These are phyloP conservation scores for Drosophila conformis DNA, from an alignment of 2,888 invertebrate species.

Conservation along the genomic window DNA sequence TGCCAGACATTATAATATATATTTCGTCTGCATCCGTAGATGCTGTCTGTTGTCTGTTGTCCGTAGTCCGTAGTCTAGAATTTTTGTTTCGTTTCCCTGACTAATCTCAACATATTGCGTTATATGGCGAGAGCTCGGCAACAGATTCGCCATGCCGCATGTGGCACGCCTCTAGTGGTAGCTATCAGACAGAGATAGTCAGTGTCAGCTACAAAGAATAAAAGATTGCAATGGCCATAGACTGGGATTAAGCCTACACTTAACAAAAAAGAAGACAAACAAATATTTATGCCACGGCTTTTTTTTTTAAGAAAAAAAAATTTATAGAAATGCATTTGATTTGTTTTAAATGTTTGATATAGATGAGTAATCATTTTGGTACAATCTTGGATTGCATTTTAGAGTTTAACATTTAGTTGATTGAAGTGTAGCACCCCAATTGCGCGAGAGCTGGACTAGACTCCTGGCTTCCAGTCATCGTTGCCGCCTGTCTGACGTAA, in stretches of 20 bases:
- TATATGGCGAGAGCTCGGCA: slow-evolving; percentile 18
- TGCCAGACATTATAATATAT: slow-evolving; percentile 79
- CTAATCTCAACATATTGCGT: slow-evolving; percentile 64
- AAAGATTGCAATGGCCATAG: not conserved
- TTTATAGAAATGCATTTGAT: not conserved
- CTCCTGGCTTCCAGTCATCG: slow-evolving; percentile 26
- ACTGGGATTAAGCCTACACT: not conserved
- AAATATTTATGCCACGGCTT: no score
- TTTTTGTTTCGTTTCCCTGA: slow-evolving; percentile 62
- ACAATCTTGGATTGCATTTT: not conserved
- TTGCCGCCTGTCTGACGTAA: slow-evolving; percentile 59
- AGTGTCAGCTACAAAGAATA: not conserved
- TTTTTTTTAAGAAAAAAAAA: not conserved
- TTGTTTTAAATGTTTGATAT: not conserved
- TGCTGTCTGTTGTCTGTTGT: slow-evolving; percentile 48
- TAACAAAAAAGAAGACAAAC: not conserved
- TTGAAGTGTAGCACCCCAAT: not conserved
- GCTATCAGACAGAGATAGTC: not conserved
- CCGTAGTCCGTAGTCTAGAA: slow-evolving; percentile 37
- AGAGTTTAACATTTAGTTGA: not conserved
- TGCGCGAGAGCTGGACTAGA: slow-evolving; percentile 20
- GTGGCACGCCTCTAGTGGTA: not conserved
- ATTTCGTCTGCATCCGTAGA: slow-evolving; percentile 64
- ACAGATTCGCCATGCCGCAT: slow-evolving; percentile 34
- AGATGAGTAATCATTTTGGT: not conserved